Evolutionary conservation across 2,888 invertebrate genomes (phyloP), one percentile per base, ranked within the genome.

Genomic region (Drosophila borborema): DNA sequence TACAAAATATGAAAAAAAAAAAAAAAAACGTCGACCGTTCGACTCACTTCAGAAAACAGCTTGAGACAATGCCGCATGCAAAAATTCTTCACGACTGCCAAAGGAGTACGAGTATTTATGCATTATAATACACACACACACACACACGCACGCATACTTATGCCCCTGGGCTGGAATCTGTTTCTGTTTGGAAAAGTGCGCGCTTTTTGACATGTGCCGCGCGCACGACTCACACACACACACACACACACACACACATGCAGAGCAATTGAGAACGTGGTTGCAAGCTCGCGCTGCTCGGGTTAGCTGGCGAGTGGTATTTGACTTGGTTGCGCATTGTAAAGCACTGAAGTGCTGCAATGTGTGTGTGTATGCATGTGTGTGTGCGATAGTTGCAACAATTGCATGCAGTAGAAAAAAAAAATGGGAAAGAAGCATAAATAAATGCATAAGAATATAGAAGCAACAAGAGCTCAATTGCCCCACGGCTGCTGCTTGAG

Each of bases 41-140:
- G 81, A 69, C 85, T 87, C 89, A 87, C 89, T 87, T 86, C 90
- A 86, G 82, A 83, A 86, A 89, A 89, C 89, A 89, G 90, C 88
- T 89, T 89, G 90, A 86, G 85, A 86, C 85, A 86, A 86, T 86
- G 89, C 85, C 64, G 89, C 83, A 88, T 86, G 83, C 83, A 80
- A 80, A 85, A 84, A 74, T 80, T 78, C 81, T 68, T 74, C 64
- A 75, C 62, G 64, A 58, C 67, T 58, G 48, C 45, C 59, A 61
- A 45, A 70, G 66, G 74, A 80, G 77, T 66, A 59, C 49, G 77
- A 75, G 77, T 77, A 80, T 77, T 78, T 78, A 80, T 77, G 77
- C 77, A 73, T 81, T 81, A 79, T 81, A 73, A 80, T 70, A 76
- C 61, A 62, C 46, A 36, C 67, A 58, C 60, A 67, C 45, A 53